Evolutionary conservation across 2,888 invertebrate genomes (phyloP).

Genomic region (Sphaerophoria taeniata): DNA sequence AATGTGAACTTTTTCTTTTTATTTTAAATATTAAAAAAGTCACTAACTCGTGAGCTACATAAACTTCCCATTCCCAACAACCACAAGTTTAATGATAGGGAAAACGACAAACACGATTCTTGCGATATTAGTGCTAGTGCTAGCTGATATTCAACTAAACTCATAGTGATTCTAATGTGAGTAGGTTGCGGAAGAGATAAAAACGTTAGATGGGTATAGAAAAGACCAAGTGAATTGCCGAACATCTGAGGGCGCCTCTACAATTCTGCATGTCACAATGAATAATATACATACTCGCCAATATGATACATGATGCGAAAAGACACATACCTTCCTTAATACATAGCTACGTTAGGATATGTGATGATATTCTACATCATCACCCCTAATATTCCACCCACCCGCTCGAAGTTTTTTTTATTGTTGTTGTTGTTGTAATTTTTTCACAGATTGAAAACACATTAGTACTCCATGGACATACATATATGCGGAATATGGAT

Average conservation of each 20-base stretch:
- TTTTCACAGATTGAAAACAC: conserved; percentile 70
- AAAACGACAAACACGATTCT: conserved; percentile 20
- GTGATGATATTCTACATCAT: conserved; percentile 58
- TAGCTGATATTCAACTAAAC: not conserved
- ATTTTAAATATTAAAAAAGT: conserved; percentile 3
- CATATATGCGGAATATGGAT: conserved; percentile 26
- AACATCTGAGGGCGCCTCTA: conserved; percentile 58
- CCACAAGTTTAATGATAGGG: conserved; percentile 10
- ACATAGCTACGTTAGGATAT: conserved; percentile 16
- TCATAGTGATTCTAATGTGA: conserved; percentile 43
- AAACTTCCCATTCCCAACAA: conserved; percentile 3
- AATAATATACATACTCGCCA: conserved; percentile 55
- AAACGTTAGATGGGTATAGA: conserved; percentile 36
- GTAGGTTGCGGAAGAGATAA: conserved; percentile 61
- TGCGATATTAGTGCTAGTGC: conserved; percentile 9
- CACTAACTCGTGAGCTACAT: not conserved
- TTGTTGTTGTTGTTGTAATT: conserved; percentile 6
- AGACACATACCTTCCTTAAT: conserved; percentile 20
- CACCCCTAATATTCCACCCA: conserved; percentile 56
- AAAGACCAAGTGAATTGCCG: conserved; percentile 45
- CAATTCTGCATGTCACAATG: conserved; percentile 50
- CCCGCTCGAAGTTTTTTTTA: conserved; percentile 30
- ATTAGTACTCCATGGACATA: conserved; percentile 68
- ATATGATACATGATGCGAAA: conserved; percentile 59
- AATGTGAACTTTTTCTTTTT: conserved; percentile 8